These are phyloP conservation scores for Cephus cinctus DNA, from an alignment of 1,140 invertebrate species.

Conservation along the genomic window DNA sequence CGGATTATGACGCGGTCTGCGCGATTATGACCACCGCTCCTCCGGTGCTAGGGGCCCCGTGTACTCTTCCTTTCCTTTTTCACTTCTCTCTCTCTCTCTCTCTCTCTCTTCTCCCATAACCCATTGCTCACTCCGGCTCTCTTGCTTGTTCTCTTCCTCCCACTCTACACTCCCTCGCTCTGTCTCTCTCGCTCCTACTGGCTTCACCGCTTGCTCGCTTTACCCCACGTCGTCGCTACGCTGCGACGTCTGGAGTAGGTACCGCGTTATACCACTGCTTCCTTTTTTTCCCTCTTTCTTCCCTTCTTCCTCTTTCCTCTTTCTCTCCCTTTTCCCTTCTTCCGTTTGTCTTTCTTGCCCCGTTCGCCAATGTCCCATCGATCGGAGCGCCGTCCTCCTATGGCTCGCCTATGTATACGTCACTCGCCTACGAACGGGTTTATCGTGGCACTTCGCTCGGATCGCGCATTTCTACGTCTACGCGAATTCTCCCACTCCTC, in stretches of 20 bases:
- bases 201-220: conserved; percentile 17
- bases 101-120: conserved; percentile 12
- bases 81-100: conserved; percentile 12
- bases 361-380: conserved; percentile 17
- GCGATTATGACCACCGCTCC: conserved; percentile 53
- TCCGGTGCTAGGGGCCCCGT: conserved; percentile 4
- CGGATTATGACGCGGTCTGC: conserved; percentile 57
- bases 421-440: no score
- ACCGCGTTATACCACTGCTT: neutral
- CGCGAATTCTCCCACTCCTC: no score
- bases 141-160: neutral
- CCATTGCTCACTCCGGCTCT: conserved; percentile 5
- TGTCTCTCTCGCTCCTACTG: conserved; percentile 15
- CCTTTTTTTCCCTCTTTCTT: conserved; percentile 15
- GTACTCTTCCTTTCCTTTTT: conserved; percentile 17
- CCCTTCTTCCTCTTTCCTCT: conserved; percentile 10
- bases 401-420: no score
- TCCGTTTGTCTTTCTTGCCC: conserved; percentile 1
- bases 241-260: neutral
- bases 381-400: no score
- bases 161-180: conserved; percentile 9
- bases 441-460: no score
- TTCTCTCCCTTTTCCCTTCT: neutral
- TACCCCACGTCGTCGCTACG: neutral
- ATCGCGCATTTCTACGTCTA: no score